Base-by-base conservation (phyloP, 2,113 vertebrate genomes). In the Sardina pilchardus region DNA sequence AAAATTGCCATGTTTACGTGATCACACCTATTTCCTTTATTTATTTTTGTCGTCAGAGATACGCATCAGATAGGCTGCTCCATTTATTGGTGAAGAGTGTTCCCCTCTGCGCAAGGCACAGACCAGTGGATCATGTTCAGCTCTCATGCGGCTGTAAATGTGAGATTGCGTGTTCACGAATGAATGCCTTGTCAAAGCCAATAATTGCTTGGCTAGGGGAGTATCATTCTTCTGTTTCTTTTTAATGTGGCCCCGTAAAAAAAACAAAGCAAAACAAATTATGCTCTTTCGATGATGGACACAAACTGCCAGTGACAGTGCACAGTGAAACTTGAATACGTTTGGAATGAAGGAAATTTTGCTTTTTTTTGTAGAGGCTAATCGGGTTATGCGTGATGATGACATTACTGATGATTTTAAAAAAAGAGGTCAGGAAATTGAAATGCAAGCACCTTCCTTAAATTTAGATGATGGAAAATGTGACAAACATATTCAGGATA, bases 381-480 rank as follows among this genome's bases (percentile, higher is more conserved):
- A 59, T 59, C 21, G 3, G n/a, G n/a, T 63, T 26, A 63, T 63
- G 59, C 9, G 59, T 63, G 24, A 26, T 26, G n/a, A n/a, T 63
- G 24, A 26, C 59, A 26, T 75, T 26, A 75, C 14, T 75, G 12
- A 75, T 75, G 26, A 75, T 75, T 16, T n/a, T n/a, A n/a, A n/a
- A 34, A 75, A 30, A 2, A 16, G 67, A 75, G 67, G 67, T 75
- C 16, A 78, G 34, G 71, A 78, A 78, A 71, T 71, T 34, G 30
- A 71, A 71, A 78, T 78, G 71, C 71, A 78, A 78, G 71, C 30
- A 78, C 14, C 71, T 39, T 78, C 4, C 39, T 78, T 14, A 78
- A 78, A 78, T 78, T 78, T 78, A 78, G 30, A 78, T 34, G 4
- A 34, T 36, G 59, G 30, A 34, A 78, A 78, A 36, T 36, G 71